A percentile compares a stretch with the other conserved stretches of the same genome.
Evolutionary conservation across 2,888 invertebrate species (phyloP).

Genomic region (Catocala sponsa): DNA sequence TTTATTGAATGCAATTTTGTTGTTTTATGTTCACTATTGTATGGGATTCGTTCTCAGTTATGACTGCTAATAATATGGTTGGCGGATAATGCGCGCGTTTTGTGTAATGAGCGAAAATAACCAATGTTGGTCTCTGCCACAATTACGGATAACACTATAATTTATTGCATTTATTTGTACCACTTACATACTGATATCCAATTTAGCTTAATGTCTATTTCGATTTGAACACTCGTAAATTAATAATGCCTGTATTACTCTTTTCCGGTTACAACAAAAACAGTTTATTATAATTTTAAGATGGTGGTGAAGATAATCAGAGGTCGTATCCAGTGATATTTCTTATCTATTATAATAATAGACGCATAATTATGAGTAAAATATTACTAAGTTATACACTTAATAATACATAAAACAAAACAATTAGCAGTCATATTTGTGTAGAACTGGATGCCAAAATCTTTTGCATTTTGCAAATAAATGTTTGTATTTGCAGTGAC

Average conservation of each 20-base stretch:
- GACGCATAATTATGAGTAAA: constrained; percentile 9
- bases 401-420: not conserved
- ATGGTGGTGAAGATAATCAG: not conserved
- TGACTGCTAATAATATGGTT: constrained; percentile 63
- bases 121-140: constrained; percentile 29
- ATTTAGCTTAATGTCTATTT: constrained; percentile 16
- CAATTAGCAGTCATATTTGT: constrained; percentile 38
- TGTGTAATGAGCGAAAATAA: constrained; percentile 59
- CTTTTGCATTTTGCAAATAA: constrained; percentile 1
- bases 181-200: constrained; percentile 33
- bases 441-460: constrained; percentile 26
- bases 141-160: constrained; percentile 26
- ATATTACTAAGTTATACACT: not conserved
- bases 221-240: constrained; percentile 3
- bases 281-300: constrained; percentile 8
- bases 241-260: constrained; percentile 2
- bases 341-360: constrained; percentile 10
- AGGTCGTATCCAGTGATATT: constrained; percentile 16
- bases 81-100: constrained; percentile 52
- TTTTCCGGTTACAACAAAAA: not conserved
- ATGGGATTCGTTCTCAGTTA: constrained; percentile 61
- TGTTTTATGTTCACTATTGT: constrained; percentile 54
- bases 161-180: constrained; percentile 43
- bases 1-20: constrained; percentile 60
- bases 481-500: constrained; percentile 12